Evolutionary conservation across 1,140 invertebrate species (phyloP), one percentile per base, ranked within the genome.

Genomic region (Drosophila guanche): DNA sequence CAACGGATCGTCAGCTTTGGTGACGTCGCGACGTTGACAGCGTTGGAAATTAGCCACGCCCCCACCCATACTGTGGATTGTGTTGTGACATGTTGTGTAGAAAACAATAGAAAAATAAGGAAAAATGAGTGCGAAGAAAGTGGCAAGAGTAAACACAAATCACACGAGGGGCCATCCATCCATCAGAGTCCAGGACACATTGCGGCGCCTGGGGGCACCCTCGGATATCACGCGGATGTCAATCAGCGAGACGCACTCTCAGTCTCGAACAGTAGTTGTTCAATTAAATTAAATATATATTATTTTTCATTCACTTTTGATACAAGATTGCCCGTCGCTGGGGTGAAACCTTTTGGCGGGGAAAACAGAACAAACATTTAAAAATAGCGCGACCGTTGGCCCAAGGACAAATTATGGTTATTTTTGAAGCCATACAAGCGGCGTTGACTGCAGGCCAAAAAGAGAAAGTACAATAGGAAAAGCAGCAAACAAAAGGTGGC

Each of bases 391-490:
- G 43, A 53, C 45, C 56, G 55, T 65, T 63, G 29, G 68, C 46
- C 25, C 81, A 81, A 78, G 83, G 77, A 78, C 83, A 88, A 75
- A 68, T 88, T 86, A 88, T 86, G 78, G 73, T 86, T 86, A 86
- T 80, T 86, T 85, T 67, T 71, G 81, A 86, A 86, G 78, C 81
- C 81, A 52, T 86, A 86, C 54, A 68, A 86, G 41, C 48, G 60
- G 23, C 56, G 23, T 60, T 54, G 45, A 58, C 47, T 53, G 79
- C 79, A 59, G 41, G 33, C 57, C 16, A 69, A 52, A 40, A 53
- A 37, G 22, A n/a, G 41, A 57, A 54, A 48, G n/a, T 37, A 62
- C 37, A 56, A 43, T 25, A 33, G 47, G n/a, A 58, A 52, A 43
- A 60, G 43, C 37, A 16, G 4, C 48, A 67, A 56, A 69, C 47